Conservation (phyloP, 2,888 invertebrate species). For the Liposcelis brunnea region DNA sequence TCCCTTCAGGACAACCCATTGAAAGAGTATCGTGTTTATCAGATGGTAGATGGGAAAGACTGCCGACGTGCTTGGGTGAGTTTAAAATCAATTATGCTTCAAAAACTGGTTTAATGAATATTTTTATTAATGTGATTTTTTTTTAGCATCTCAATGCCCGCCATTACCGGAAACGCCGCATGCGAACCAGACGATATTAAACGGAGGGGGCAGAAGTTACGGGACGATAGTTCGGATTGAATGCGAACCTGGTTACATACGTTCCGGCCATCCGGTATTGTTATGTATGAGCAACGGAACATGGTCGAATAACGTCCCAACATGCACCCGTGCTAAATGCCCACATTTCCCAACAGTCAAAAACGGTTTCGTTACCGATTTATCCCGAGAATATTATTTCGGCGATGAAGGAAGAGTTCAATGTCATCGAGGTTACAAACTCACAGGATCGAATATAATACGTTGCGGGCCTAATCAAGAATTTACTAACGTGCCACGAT, state of each 20-base stretch:
- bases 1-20: constrained; percentile 70
- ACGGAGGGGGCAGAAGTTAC: constrained; percentile 81
- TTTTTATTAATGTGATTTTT: constrained; percentile 3
- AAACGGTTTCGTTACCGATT: constrained; percentile 75
- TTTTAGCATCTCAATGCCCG: constrained; percentile 74
- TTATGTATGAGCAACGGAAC: constrained; percentile 92
- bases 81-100: constrained; percentile 8
- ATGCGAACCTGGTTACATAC: constrained; percentile 78
- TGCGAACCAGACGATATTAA: constrained; percentile 69
- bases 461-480: constrained; percentile 69
- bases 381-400: constrained; percentile 55
- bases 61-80: constrained; percentile 72
- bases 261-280: constrained; percentile 75
- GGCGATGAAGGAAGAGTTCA: constrained; percentile 85
- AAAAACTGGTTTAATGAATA: not conserved
- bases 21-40: constrained; percentile 79
- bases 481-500: constrained; percentile 69
- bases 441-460: constrained; percentile 61
- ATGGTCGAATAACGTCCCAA: constrained; percentile 83
- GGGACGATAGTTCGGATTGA: constrained; percentile 85
- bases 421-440: constrained; percentile 76
- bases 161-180: constrained; percentile 72
- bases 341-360: constrained; percentile 60
- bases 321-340: constrained; percentile 62
- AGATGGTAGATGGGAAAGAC: constrained; percentile 82